Evolutionary conservation across 2,113 vertebrate species (phyloP).

Genomic region (Pteropus alecto): DNA sequence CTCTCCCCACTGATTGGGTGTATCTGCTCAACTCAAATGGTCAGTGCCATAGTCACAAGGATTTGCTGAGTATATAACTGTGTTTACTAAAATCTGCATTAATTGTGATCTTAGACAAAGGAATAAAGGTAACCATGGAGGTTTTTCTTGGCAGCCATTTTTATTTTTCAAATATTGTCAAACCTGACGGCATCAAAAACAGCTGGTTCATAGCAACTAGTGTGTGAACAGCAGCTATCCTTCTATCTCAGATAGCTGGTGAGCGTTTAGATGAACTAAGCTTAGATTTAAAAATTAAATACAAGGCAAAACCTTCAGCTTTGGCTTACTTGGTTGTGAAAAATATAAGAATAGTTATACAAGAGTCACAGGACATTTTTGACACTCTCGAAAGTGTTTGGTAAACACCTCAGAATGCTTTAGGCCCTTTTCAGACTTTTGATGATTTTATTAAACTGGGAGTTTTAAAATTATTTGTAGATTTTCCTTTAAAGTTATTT

Average conservation of each 20-base stretch:
- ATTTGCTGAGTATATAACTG: not conserved
- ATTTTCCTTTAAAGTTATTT: not conserved
- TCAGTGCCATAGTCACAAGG: fast-evolving
- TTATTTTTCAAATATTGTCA: not conserved
- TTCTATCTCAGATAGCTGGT: not conserved
- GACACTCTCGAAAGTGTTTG: not conserved
- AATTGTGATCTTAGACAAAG: not conserved
- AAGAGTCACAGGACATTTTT: not conserved
- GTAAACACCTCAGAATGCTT: not conserved
- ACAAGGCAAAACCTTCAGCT: not conserved
- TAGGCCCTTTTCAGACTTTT: not conserved
- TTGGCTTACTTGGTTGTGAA: not conserved
- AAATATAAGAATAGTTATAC: not conserved
- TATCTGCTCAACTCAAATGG: no score
- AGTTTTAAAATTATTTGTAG: not conserved
- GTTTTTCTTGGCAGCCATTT: not conserved
- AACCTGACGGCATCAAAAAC: not conserved
- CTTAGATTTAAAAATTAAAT: not conserved
- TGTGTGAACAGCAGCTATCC: not conserved
- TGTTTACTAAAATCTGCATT: not conserved
- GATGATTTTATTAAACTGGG: not conserved
- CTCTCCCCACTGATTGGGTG: not conserved
- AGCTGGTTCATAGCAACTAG: not conserved
- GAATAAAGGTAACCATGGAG: not conserved
- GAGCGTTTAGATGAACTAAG: not conserved